Evolutionary conservation across 1,140 invertebrate species (phyloP).

Genomic region (Phortica variegata): DNA sequence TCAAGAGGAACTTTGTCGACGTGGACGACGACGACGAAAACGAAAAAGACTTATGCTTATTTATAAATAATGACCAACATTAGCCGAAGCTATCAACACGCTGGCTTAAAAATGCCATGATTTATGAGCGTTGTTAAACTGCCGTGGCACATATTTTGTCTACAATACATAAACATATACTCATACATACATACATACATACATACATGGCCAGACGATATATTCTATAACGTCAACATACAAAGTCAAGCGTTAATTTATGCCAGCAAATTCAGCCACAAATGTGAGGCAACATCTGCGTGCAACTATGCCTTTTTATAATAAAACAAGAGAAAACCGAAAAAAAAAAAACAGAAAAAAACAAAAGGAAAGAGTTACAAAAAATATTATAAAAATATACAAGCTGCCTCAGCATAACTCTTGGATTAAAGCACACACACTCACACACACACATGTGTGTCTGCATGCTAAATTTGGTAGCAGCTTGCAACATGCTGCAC

Average conservation of each 20-base stretch:
- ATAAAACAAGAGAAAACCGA: too few relatives aligned
- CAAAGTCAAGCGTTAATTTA: not conserved
- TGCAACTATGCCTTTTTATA: too few relatives aligned
- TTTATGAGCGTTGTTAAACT: not conserved
- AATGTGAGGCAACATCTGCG: not conserved
- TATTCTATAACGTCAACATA: not conserved
- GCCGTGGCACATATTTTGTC: too few relatives aligned
- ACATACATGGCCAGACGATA: constrained; percentile 2
- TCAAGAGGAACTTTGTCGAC: too few relatives aligned
- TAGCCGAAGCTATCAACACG: constrained; percentile 2
- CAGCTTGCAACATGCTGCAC: too few relatives aligned
- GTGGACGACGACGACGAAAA: not conserved
- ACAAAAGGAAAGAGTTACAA: too few relatives aligned
- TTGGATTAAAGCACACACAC: not conserved
- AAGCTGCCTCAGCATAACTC: not conserved
- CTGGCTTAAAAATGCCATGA: constrained; percentile 1
- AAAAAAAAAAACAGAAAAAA: too few relatives aligned
- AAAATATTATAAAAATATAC: not conserved
- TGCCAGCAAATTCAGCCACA: not conserved
- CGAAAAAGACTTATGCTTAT: constrained; percentile 24
- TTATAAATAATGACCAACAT: constrained; percentile 17
- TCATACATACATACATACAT: not conserved
- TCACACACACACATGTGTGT: not conserved
- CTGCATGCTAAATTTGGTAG: too few relatives aligned
- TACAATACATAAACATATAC: too few relatives aligned